A percentile compares a stretch with the other conserved stretches of the same genome.
Conservation (phyloP, 2,113 vertebrate genomes). For the Turdus rufiventris region DNA sequence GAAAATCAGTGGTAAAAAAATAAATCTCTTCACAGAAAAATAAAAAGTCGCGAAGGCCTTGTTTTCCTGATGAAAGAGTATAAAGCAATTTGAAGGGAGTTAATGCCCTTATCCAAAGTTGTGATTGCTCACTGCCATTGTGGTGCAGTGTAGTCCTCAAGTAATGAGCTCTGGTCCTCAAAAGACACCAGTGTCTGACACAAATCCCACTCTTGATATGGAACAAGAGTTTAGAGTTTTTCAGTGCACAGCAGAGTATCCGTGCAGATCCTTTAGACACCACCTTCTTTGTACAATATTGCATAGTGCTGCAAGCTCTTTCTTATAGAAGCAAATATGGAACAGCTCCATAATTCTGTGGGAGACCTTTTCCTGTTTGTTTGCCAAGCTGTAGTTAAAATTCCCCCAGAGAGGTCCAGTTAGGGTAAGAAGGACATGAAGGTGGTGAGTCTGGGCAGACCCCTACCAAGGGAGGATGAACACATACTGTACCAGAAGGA, state of each 20-base stretch:
- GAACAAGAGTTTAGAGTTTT: neutral
- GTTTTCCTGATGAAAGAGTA: neutral
- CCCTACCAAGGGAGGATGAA: neutral
- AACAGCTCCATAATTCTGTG: conserved; percentile 37
- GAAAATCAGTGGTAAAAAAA: neutral
- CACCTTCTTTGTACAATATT: conserved; percentile 10
- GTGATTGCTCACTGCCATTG: neutral
- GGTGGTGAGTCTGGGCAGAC: neutral
- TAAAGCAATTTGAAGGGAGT: neutral
- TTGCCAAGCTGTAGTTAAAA: conserved; percentile 11
- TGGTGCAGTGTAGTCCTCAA: neutral
- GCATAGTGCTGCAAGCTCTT: conserved; percentile 12
- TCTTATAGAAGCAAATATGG: conserved; percentile 34
- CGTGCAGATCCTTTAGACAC: conserved; percentile 27
- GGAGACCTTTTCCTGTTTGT: conserved; percentile 21
- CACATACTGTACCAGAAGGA: neutral
- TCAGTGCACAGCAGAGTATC: neutral
- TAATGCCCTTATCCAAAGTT: neutral
- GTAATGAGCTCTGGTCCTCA: neutral
- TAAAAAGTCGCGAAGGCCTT: neutral
- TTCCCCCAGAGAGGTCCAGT: neutral
- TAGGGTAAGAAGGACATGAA: neutral
- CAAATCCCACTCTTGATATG: neutral
- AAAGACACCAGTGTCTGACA: neutral
- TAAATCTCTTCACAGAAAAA: neutral